phyloP scores from a whole-genome alignment of 2,113 vertebrate species.

The Mus musculus region DNA sequence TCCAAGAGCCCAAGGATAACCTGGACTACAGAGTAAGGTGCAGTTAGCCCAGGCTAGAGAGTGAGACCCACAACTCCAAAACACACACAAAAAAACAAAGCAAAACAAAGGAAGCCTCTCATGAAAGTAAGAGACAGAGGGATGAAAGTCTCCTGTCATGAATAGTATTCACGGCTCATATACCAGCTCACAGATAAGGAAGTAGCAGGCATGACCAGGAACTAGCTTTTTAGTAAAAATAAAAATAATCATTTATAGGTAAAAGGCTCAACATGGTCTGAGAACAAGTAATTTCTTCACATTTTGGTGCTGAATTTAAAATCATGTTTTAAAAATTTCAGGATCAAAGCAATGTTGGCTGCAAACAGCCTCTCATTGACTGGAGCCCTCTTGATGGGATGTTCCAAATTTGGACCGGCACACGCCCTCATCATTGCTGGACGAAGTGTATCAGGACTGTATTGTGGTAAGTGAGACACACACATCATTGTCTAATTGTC shows the following conservation, averaged over 20 bases:
- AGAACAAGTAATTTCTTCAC: constrained; percentile 41
- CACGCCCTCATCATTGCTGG: constrained; percentile 95
- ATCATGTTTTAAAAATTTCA: constrained; percentile 83
- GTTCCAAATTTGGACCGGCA: constrained; percentile 91
- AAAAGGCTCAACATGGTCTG: constrained; percentile 43
- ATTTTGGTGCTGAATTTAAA: constrained; percentile 58
- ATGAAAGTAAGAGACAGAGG: background rate
- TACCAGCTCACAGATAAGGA: background rate
- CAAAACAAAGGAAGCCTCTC: background rate
- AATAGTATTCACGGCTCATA: background rate
- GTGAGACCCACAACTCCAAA: background rate
- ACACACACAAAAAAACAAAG: background rate
- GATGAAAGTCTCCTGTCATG: background rate
- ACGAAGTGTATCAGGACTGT: constrained; percentile 93
- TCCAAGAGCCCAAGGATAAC: background rate
- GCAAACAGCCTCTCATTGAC: constrained; percentile 92
- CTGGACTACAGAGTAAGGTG: background rate
- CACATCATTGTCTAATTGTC: background rate
- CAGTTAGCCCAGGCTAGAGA: background rate
- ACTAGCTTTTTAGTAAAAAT: constrained; percentile 18
- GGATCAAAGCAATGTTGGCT: constrained; percentile 94
- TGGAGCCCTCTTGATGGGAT: constrained; percentile 94
- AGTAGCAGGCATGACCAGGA: background rate
- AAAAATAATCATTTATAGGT: constrained; percentile 8
- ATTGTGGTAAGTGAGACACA: constrained; percentile 91